A percentile compares a stretch with the other conserved stretches of the same genome.
Evolutionary conservation across 2,888 invertebrate species (phyloP).

Genomic region (Mycogona germanica): DNA sequence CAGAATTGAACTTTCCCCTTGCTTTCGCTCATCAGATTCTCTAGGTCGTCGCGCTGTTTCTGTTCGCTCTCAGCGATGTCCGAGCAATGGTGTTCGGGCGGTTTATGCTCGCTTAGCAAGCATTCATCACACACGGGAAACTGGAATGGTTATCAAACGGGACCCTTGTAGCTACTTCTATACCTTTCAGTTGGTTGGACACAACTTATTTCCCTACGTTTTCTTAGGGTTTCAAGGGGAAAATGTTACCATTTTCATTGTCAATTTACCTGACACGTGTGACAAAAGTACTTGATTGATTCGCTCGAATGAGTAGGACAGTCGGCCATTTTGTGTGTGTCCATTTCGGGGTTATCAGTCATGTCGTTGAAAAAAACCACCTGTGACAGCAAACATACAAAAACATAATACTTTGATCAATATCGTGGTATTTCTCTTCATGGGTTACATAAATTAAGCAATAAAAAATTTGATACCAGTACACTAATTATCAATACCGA

Average conservation of each 20-base stretch:
- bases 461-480: not conserved
- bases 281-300: conserved; percentile 76
- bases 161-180: not conserved
- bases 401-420: not conserved
- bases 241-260: no score
- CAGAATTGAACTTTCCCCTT: conserved; percentile 61
- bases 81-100: conserved; percentile 68
- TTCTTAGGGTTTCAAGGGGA: no score
- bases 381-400: conserved; percentile 33
- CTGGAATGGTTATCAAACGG: no score
- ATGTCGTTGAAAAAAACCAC: conserved; percentile 81
- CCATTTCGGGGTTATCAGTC: conserved; percentile 58
- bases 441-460: not conserved
- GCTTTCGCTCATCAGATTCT: conserved; percentile 58
- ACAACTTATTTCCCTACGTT: no score
- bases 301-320: conserved; percentile 71
- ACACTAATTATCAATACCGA: not conserved
- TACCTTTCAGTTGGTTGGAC: conserved; percentile 3
- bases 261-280: conserved; percentile 51
- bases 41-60: conserved; percentile 61
- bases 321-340: conserved; percentile 78
- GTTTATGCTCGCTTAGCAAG: conserved; percentile 66
- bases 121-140: conserved; percentile 81
- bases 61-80: conserved; percentile 66
- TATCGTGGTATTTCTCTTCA: not conserved